phyloP scores from a whole-genome alignment of 2,888 invertebrate species.

The Macropis europaea region DNA sequence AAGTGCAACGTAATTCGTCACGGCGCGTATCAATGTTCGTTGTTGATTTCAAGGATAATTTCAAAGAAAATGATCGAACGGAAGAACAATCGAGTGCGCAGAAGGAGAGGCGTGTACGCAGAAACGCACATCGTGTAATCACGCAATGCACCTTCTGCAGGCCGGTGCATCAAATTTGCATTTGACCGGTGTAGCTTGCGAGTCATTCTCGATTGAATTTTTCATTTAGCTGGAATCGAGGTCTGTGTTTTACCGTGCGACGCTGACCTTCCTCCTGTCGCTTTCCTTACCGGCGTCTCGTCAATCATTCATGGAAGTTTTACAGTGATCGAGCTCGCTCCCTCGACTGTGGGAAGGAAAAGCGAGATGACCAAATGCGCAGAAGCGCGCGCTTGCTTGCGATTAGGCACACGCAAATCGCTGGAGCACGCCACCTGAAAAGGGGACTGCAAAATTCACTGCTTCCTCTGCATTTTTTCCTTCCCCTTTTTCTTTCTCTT shows the following conservation, averaged over 20 bases:
- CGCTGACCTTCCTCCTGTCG: conserved; percentile 42
- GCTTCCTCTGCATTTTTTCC: not conserved
- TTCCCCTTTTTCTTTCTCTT: not conserved
- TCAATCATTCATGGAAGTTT: conserved; percentile 67
- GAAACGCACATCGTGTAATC: conserved; percentile 39
- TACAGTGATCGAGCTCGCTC: conserved; percentile 51
- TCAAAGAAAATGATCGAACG: not conserved
- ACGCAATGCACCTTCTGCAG: conserved; percentile 43
- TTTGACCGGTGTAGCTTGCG: conserved; percentile 30
- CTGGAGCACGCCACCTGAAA: not conserved
- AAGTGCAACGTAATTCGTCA: too few relatives aligned
- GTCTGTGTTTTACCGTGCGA: conserved; percentile 28
- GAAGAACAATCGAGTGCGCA: not conserved
- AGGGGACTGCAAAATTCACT: conserved; percentile 9
- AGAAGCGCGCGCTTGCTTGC: conserved; percentile 39
- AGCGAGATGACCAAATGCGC: conserved; percentile 1
- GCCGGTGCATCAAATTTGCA: conserved; percentile 52
- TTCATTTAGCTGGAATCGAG: conserved; percentile 56
- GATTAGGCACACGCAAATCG: conserved; percentile 49
- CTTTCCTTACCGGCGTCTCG: conserved; percentile 25
- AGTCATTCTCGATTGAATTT: conserved; percentile 65
- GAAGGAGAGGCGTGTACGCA: not conserved
- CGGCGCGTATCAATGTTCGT: too few relatives aligned
- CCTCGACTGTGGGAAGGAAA: not conserved
- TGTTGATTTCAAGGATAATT: not conserved